These are phyloP conservation scores for Alectoris magna DNA, from an alignment of 2,797 vertebrate genomes.

Conservation along the genomic window DNA sequence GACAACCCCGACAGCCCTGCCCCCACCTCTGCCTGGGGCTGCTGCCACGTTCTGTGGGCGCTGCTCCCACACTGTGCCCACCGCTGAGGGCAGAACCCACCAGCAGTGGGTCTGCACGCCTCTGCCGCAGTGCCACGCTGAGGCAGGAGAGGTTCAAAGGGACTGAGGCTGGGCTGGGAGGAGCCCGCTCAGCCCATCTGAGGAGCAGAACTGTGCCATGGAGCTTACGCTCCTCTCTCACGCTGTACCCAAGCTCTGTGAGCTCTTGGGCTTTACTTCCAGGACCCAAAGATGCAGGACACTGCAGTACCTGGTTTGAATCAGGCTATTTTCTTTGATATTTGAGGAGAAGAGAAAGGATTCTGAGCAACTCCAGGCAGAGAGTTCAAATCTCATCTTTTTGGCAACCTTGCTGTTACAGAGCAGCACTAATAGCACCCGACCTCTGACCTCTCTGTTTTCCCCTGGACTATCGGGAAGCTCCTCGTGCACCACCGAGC, in stretches of 20 bases:
- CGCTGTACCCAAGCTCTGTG: background rate
- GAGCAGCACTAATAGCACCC: background rate
- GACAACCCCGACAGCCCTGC: fast-evolving
- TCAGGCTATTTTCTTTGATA: background rate
- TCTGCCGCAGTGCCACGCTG: fast-evolving
- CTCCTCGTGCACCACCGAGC: background rate
- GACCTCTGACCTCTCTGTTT: background rate
- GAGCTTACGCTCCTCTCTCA: background rate
- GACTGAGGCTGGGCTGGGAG: background rate
- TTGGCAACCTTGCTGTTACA: background rate
- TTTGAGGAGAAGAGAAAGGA: background rate
- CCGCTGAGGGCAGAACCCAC: background rate
- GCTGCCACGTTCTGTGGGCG: background rate
- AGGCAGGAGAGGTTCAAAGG: background rate
- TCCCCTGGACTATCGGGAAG: background rate
- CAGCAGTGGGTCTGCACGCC: background rate
- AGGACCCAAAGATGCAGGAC: background rate
- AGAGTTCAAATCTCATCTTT: background rate
- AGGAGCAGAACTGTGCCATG: background rate
- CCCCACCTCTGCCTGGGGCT: background rate
- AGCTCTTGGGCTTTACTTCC: background rate
- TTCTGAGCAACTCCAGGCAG: background rate
- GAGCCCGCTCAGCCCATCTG: background rate
- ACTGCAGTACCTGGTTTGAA: background rate
- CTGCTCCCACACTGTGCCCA: fast-evolving